phyloP scores from a whole-genome alignment of 2,888 invertebrate genomes.

The Junonia oenone region DNA sequence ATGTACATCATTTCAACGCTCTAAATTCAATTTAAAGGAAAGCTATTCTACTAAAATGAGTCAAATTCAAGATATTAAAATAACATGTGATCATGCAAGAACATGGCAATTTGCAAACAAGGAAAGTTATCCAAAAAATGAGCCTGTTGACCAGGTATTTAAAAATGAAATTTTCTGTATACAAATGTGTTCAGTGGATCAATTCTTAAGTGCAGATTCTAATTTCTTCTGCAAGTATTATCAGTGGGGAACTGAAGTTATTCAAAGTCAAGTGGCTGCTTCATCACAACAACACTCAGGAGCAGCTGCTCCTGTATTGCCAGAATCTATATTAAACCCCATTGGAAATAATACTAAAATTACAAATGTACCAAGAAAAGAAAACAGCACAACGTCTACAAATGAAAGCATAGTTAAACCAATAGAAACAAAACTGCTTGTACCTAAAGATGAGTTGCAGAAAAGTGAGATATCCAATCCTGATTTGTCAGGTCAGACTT shows the following conservation, averaged over 20 bases:
- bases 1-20: slow-evolving; percentile 41
- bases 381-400: slow-evolving; percentile 6
- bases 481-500: background rate
- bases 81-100: slow-evolving; percentile 46
- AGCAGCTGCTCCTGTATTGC: background rate
- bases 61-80: slow-evolving; percentile 41
- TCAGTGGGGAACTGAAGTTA: slow-evolving; percentile 51
- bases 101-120: slow-evolving; percentile 47
- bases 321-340: background rate
- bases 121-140: slow-evolving; percentile 31
- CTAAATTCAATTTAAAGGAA: slow-evolving; percentile 39
- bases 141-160: slow-evolving; percentile 39
- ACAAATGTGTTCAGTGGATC: slow-evolving; percentile 48
- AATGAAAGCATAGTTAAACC: slow-evolving; percentile 4
- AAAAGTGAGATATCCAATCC: background rate
- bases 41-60: slow-evolving; percentile 41
- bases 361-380: slow-evolving; percentile 5
- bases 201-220: slow-evolving; percentile 42
- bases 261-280: slow-evolving; percentile 25
- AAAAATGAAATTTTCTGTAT: slow-evolving; percentile 42
- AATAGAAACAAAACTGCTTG: background rate
- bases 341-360: background rate
- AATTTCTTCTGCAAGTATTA: slow-evolving; percentile 64
- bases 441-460: background rate
- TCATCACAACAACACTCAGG: background rate